These are phyloP conservation scores for Aphelenchoides besseyi DNA, from an alignment of 1,140 invertebrate species.

Conservation along the genomic window DNA sequence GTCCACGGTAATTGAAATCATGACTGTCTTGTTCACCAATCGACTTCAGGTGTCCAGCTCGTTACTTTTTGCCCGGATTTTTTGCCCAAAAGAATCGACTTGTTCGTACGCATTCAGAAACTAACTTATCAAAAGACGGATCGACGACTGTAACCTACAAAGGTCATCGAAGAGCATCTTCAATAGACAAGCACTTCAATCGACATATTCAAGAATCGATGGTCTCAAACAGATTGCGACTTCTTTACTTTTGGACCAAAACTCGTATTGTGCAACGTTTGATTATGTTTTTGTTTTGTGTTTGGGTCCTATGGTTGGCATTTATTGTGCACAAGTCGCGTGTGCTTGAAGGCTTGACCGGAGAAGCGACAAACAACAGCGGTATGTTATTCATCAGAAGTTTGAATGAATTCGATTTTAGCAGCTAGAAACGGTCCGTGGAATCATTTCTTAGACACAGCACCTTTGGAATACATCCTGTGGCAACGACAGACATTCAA, in stretches of 20 bases:
- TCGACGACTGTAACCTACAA: neutral
- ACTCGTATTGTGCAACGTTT: constrained; percentile 42
- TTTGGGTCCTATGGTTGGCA: constrained; percentile 50
- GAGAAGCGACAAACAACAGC: neutral
- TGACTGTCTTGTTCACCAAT: constrained; percentile 13
- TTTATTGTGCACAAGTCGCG: constrained; percentile 48
- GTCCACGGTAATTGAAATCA: constrained; percentile 33
- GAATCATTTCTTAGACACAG: constrained; percentile 46
- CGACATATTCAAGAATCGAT: constrained; percentile 15
- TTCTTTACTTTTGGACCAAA: constrained; percentile 45
- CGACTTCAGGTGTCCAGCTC: constrained; percentile 45
- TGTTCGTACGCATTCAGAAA: constrained; percentile 23
- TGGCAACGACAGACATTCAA: constrained; percentile 51
- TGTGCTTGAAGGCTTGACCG: constrained; percentile 28
- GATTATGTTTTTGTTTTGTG: constrained; percentile 39
- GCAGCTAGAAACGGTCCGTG: constrained; percentile 27
- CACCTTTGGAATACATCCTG: constrained; percentile 45
- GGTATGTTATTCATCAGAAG: constrained; percentile 7
- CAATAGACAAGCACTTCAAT: constrained; percentile 23
- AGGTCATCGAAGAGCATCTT: constrained; percentile 24
- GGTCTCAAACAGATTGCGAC: constrained; percentile 37
- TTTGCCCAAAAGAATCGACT: constrained; percentile 35
- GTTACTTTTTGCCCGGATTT: constrained; percentile 41
- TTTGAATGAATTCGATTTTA: constrained; percentile 2
- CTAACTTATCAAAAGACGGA: constrained; percentile 11